phyloP scores from a whole-genome alignment of 2,888 invertebrate genomes.

The Andrena chrysosceles region DNA sequence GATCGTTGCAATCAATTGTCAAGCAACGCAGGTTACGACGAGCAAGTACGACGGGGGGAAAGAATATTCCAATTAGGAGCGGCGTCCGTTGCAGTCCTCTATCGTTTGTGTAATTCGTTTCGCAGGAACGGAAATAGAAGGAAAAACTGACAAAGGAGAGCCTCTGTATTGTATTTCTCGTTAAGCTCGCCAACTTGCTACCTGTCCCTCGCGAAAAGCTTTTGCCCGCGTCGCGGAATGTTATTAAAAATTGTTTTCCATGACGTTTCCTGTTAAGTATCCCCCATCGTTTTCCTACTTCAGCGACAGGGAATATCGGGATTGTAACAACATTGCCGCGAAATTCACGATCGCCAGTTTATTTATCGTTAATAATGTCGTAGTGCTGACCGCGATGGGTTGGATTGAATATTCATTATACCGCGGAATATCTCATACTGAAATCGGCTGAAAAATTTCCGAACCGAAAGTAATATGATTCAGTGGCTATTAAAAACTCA shows the following conservation, averaged over 20 bases:
- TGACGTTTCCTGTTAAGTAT: background rate
- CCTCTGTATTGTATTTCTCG: constrained; percentile 7
- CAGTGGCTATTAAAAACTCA: constrained; percentile 10
- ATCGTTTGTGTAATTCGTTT: constrained; percentile 38
- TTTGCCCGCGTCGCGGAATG: background rate
- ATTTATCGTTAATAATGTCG: no score
- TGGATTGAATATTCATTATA: background rate
- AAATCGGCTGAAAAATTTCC: background rate
- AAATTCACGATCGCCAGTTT: no score
- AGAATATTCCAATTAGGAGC: constrained; percentile 49
- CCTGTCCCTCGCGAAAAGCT: background rate
- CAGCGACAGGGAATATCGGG: no score
- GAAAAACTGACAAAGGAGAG: background rate
- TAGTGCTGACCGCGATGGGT: background rate
- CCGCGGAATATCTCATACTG: background rate
- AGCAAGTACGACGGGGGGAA: background rate
- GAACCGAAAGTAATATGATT: background rate
- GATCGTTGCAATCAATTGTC: constrained; percentile 33
- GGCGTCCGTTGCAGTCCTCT: constrained; percentile 14
- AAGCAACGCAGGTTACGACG: constrained; percentile 16
- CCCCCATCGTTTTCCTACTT: background rate
- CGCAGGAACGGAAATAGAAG: background rate
- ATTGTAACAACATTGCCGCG: no score
- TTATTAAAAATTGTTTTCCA: constrained; percentile 3
- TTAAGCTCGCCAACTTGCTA: constrained; percentile 14